Base-by-base conservation (phyloP, 2,888 invertebrate genomes). In the Stomorhina lunata region DNA sequence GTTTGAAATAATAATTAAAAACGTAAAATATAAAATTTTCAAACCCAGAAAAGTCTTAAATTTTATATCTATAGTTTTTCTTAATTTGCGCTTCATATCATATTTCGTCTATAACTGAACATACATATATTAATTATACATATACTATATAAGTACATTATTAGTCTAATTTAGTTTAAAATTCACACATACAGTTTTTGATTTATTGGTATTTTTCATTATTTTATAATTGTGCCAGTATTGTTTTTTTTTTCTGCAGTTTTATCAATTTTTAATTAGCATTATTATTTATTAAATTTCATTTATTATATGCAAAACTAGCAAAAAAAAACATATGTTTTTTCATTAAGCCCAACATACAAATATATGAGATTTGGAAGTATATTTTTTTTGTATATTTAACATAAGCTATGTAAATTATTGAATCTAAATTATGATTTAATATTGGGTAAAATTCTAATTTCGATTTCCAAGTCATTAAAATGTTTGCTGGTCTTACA, bases 151-250 rank as follows among this genome's bases (percentile, higher is more conserved):
- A n/a, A n/a, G n/a, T n/a, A n/a, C n/a, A n/a, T n/a, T n/a, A n/a
- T n/a, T n/a, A n/a, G n/a, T n/a, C n/a, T 45, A 61, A 50, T 66
- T 66, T 32, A 43, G 37, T 72, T 72, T 66, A n/a, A 25, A 17
- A 15, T 59, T 66, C 22, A 66, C 6, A 7, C 1, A 17, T 37
- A 12, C 9, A 20, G 37, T 71, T 20, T 65, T 29, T 59, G 25
- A 29, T 32, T 17, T 34, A 10, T 45, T n/a, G n/a, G n/a, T n/a
- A n/a, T n/a, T n/a, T n/a, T 75, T 57, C 53, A 17, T 45, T 17
- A 65, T 79, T 79, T 73, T 15, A 61, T 75, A 80, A 80, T 76
- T 69, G 75, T 71, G 75, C 75, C 75, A 80, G 65, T 63, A 57
- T 34, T 15, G 69, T 68, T 0, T n/a, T 77, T 68, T 68, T 59